A percentile compares a stretch with the other conserved stretches of the same genome.
These are phyloP conservation scores for Triops cancriformis DNA, from an alignment of 1,140 invertebrate genomes.

Conservation along the genomic window DNA sequence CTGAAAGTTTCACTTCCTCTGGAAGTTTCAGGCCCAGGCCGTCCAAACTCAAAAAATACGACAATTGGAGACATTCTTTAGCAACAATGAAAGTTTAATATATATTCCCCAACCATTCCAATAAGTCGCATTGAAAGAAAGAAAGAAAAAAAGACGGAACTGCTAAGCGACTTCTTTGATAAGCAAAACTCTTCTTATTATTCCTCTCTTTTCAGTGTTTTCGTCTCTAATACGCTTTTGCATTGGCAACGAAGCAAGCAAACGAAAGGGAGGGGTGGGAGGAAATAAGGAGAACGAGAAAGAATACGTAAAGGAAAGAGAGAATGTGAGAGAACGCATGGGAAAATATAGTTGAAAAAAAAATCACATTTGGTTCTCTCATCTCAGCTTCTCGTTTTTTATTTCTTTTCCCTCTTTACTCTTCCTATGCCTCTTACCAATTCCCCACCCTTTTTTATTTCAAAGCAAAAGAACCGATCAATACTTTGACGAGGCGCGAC, in stretches of 20 bases:
- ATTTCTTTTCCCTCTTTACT: background rate
- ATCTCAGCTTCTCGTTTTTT: background rate
- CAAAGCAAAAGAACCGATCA: constrained; percentile 1
- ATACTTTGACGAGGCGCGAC: constrained; percentile 12
- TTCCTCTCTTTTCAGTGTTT: background rate
- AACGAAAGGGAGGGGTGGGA: background rate
- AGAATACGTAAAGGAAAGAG: too few species aligned
- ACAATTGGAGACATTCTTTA: too few species aligned
- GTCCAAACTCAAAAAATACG: too few species aligned
- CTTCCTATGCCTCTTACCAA: background rate
- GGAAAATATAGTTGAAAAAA: background rate
- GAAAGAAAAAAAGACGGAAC: constrained; percentile 1
- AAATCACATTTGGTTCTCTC: constrained; percentile 3
- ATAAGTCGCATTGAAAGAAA: background rate
- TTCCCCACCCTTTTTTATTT: constrained; percentile 5
- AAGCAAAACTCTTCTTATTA: background rate
- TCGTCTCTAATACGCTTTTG: too few species aligned
- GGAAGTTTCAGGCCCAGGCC: too few species aligned
- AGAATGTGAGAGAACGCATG: too few species aligned
- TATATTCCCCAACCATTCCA: background rate
- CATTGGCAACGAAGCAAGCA: background rate
- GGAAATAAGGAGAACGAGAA: too few species aligned
- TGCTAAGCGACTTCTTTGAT: background rate
- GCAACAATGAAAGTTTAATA: too few species aligned
- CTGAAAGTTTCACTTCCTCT: too few species aligned